Evolutionary conservation across 2,113 vertebrate species (phyloP).

Genomic region (Sinocyclocheilus rhinocerous): DNA sequence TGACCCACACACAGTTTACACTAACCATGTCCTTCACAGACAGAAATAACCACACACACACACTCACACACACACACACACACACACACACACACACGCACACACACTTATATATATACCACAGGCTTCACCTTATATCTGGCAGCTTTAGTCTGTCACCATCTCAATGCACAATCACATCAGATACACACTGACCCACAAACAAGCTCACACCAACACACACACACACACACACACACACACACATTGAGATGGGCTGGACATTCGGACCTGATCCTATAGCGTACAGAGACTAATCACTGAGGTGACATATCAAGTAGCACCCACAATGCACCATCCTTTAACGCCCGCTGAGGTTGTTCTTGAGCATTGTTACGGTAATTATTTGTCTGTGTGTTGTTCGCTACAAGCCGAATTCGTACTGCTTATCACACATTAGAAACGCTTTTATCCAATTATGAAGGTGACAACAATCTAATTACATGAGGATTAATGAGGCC

Average conservation of each 20-base stretch:
- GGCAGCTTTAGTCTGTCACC: no score
- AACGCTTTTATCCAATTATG: slow-evolving; percentile 33
- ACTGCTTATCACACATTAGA: slow-evolving; percentile 47
- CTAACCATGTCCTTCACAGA: slow-evolving; percentile 31
- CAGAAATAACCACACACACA: slow-evolving; percentile 32
- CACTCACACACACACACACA: slow-evolving; percentile 30
- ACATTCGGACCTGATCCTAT: background rate
- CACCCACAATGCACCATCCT: slow-evolving; percentile 30
- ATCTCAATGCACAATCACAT: no score
- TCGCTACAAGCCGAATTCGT: background rate
- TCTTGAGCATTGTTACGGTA: background rate
- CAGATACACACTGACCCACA: slow-evolving; percentile 18
- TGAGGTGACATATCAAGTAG: background rate
- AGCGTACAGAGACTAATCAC: background rate
- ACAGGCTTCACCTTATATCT: no score
- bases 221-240: slow-evolving; percentile 24
- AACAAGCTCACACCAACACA: background rate
- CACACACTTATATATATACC: no score
- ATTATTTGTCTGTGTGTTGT: slow-evolving; percentile 14
- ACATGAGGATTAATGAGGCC: slow-evolving; percentile 46
- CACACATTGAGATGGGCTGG: slow-evolving; percentile 49
- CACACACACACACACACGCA: background rate
- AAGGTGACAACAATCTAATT: slow-evolving; percentile 45
- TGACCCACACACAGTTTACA: slow-evolving; percentile 2
- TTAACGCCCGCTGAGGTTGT: background rate